Evolutionary conservation across 64 coral and sea anemone species (phyloP).

Genomic region (Stichodactyla helianthus): DNA sequence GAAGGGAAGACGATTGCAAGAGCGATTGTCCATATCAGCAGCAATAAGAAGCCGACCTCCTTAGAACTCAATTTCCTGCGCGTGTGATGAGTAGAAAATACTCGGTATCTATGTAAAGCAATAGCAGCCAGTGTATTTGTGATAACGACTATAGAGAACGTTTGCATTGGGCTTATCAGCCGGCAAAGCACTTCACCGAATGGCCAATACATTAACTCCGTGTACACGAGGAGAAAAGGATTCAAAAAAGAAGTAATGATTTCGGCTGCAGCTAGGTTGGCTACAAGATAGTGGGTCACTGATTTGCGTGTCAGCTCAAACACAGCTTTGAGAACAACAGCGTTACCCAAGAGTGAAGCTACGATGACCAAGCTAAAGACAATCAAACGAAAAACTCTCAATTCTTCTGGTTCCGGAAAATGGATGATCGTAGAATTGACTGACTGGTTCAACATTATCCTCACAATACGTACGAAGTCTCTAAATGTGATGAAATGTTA

Average conservation of each 20-base stretch:
- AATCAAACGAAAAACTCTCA: slow-evolving; percentile 10
- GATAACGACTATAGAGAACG: slow-evolving; percentile 42
- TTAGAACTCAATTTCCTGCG: slow-evolving; percentile 18
- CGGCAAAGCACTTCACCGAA: slow-evolving; percentile 45
- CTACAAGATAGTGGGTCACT: slow-evolving; percentile 34
- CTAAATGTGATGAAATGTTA: background rate
- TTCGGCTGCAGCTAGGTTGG: slow-evolving; percentile 35
- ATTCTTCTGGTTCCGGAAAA: background rate
- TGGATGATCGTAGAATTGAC: background rate
- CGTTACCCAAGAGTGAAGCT: slow-evolving; percentile 35
- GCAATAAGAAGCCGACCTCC: slow-evolving; percentile 12
- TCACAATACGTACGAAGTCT: background rate
- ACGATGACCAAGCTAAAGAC: slow-evolving; percentile 15
- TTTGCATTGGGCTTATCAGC: slow-evolving; percentile 26
- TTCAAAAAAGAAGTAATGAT: slow-evolving; percentile 21
- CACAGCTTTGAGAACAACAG: slow-evolving; percentile 42
- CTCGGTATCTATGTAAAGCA: slow-evolving; percentile 38
- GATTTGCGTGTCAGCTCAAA: slow-evolving; percentile 22
- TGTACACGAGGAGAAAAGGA: slow-evolving; percentile 21
- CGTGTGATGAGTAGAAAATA: slow-evolving; percentile 14
- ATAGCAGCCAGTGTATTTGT: slow-evolving; percentile 53
- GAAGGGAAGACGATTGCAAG: slow-evolving; percentile 37
- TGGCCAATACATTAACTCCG: slow-evolving; percentile 31
- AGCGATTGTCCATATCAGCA: slow-evolving; percentile 34
- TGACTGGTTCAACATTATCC: background rate